A percentile compares a stretch with the other conserved stretches of the same genome.
These are phyloP conservation scores for Hyperoodon ampullatus DNA, from an alignment of 2,113 vertebrate species.

Conservation along the genomic window DNA sequence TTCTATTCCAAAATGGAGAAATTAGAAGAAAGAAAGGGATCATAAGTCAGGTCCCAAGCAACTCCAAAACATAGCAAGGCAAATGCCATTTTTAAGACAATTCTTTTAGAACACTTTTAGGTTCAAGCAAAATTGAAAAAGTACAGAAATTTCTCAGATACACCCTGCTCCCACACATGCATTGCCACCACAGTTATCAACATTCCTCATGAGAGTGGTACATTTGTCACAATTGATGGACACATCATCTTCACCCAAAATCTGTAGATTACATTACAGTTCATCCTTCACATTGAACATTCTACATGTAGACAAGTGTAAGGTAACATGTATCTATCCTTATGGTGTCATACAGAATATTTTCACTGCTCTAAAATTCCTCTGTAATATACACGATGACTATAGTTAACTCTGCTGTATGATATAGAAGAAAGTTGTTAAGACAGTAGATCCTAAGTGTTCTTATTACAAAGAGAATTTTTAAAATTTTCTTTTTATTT, in stretches of 20 bases:
- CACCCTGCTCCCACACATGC: no score
- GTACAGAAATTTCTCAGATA: background rate
- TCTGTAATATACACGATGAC: background rate
- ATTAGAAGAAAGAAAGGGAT: background rate
- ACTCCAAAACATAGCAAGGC: background rate
- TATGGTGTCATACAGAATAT: background rate
- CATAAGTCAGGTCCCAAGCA: background rate
- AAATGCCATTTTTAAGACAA: background rate
- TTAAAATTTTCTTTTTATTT: background rate
- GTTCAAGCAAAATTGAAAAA: background rate
- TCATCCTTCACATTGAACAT: no score
- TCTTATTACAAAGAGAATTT: background rate
- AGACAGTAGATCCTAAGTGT: background rate
- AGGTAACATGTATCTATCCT: background rate
- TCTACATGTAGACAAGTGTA: no score
- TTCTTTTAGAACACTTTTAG: background rate
- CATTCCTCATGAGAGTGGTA: no score
- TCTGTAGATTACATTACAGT: no score
- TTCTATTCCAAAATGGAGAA: background rate
- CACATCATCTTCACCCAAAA: no score
- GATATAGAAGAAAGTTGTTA: background rate
- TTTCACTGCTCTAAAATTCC: background rate
- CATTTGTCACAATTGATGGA: no score
- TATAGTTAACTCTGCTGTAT: background rate
- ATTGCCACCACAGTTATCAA: no score